Evolutionary conservation across 1,140 invertebrate species (phyloP).

Genomic region (Brachionus rotundiformis): DNA sequence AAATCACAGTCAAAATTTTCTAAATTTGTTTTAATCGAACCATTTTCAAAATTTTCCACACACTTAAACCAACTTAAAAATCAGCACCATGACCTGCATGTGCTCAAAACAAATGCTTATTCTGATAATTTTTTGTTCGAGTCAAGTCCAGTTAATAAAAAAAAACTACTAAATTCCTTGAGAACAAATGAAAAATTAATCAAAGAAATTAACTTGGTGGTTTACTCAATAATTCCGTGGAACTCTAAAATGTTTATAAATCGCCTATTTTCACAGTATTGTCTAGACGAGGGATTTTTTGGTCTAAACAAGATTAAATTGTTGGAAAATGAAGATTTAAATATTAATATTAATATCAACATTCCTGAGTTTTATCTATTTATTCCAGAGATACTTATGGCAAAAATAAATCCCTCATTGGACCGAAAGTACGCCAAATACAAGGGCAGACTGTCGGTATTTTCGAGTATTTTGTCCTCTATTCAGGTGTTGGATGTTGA

Average conservation of each 20-base stretch:
- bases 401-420: constrained; percentile 11
- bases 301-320: not conserved
- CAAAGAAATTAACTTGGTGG: not conserved
- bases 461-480: constrained; percentile 7
- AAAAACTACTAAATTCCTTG: not conserved
- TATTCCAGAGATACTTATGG: constrained; percentile 16
- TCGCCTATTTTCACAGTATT: constrained; percentile 5
- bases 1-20: not conserved
- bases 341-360: not conserved
- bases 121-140: not conserved
- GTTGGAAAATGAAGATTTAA: not conserved
- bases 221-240: constrained; percentile 47
- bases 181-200: not conserved
- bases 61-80: not conserved
- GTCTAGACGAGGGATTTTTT: constrained; percentile 3
- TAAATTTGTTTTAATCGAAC: constrained; percentile 15
- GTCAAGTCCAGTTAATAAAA: not conserved
- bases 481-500: not conserved
- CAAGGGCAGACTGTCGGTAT: not conserved
- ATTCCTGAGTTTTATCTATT: constrained; percentile 3
- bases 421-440: constrained; percentile 2
- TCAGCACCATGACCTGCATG: not conserved
- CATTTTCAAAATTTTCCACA: not conserved
- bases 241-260: constrained; percentile 28
- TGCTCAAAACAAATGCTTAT: not conserved